phyloP scores from a whole-genome alignment of 2,797 vertebrate genomes.

The Cryptoprocta ferox region DNA sequence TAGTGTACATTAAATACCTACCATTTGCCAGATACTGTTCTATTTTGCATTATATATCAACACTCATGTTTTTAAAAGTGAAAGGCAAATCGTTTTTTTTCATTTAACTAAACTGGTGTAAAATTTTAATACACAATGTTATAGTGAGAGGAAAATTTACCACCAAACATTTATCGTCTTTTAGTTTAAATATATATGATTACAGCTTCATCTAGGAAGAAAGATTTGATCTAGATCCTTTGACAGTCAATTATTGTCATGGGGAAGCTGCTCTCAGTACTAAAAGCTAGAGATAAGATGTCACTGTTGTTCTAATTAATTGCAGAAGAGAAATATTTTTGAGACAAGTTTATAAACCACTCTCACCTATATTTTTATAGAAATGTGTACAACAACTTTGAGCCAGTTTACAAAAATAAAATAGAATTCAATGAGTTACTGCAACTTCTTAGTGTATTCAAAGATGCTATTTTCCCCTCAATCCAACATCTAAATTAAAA shows the following conservation, averaged over 20 bases:
- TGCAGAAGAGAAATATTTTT: not conserved
- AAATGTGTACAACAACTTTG: conserved; percentile 44
- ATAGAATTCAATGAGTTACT: conserved; percentile 65
- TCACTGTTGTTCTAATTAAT: conserved; percentile 45
- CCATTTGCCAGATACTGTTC: not conserved
- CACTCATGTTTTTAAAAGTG: not conserved
- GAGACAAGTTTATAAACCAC: not conserved
- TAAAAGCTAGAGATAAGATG: conserved; percentile 66
- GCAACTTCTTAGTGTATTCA: conserved; percentile 32
- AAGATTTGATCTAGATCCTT: conserved; percentile 43
- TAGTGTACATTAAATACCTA: not conserved
- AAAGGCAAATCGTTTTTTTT: conserved; percentile 11
- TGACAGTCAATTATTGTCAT: conserved; percentile 61
- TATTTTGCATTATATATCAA: not conserved
- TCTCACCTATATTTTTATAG: not conserved
- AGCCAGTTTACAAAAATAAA: conserved; percentile 62
- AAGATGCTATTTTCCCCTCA: not conserved
- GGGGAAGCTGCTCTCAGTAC: conserved; percentile 54
- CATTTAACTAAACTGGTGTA: conserved; percentile 13
- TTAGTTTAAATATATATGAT: conserved; percentile 56
- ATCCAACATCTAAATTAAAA: not conserved
- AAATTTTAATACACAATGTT: conserved; percentile 63
- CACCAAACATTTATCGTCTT: not conserved
- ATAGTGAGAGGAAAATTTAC: conserved; percentile 47
- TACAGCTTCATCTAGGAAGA: not conserved